A percentile compares a stretch with the other conserved stretches of the same genome.
phyloP scores from a whole-genome alignment of 2,888 invertebrate genomes.

The Neoitamus cyanurus region DNA sequence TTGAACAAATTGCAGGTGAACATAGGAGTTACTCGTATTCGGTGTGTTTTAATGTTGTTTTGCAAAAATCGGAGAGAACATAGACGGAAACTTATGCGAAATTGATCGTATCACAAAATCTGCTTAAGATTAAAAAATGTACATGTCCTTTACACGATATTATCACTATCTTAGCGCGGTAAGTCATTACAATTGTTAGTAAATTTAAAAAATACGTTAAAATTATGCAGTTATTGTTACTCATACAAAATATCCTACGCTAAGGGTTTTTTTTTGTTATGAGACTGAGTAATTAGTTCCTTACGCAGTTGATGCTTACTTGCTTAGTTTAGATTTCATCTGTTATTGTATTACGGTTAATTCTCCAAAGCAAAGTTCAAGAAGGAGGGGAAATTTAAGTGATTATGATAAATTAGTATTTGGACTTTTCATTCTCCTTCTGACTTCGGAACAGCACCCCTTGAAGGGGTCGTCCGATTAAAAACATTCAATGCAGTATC shows the following conservation, averaged over 20 bases:
- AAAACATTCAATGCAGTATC: background rate
- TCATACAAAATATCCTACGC: slow-evolving; percentile 28
- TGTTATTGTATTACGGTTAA: slow-evolving; percentile 4
- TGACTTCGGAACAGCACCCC: background rate
- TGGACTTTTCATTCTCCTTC: background rate
- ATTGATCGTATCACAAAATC: slow-evolving; percentile 35
- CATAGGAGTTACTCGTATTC: background rate
- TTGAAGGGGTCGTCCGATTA: background rate
- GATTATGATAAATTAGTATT: background rate
- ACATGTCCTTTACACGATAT: slow-evolving; percentile 2
- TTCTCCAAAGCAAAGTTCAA: background rate
- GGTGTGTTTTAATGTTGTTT: background rate
- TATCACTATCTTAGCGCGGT: slow-evolving; percentile 34
- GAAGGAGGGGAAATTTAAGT: background rate
- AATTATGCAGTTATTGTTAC: slow-evolving; percentile 21
- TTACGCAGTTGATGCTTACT: background rate
- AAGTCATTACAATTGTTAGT: background rate
- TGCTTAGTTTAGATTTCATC: background rate
- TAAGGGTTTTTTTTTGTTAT: slow-evolving; percentile 9
- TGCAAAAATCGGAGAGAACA: background rate
- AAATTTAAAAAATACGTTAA: slow-evolving; percentile 32
- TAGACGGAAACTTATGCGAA: slow-evolving; percentile 13
- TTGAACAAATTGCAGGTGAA: slow-evolving; percentile 1
- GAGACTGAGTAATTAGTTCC: slow-evolving; percentile 14
- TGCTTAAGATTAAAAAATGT: slow-evolving; percentile 33